Conservation (phyloP, 2,113 vertebrate genomes). For the Dendropsophus ebraccatus region DNA sequence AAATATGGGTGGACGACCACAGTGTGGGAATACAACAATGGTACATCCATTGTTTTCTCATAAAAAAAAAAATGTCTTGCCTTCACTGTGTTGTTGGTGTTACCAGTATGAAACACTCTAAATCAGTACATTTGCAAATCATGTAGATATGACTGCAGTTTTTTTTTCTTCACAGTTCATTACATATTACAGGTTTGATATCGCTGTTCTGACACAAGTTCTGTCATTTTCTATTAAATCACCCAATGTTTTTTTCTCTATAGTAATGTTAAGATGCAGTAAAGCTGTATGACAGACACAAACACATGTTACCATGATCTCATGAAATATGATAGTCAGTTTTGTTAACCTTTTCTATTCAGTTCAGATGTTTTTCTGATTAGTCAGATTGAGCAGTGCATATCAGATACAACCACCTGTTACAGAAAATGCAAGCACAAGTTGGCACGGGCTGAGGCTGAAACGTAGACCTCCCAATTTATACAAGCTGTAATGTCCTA, state of each 20-base stretch:
- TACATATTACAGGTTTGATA: too few relatives aligned
- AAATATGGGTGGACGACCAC: too few relatives aligned
- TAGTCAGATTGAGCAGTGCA: conserved; percentile 56
- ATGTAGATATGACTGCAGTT: too few relatives aligned
- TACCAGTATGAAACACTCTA: too few relatives aligned
- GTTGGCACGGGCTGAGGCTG: conserved; percentile 43
- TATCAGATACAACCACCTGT: conserved; percentile 58
- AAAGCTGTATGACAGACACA: conserved; percentile 36
- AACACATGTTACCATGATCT: conserved; percentile 51
- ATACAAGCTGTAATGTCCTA: neutral
- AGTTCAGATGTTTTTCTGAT: conserved; percentile 58
- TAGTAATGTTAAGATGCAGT: neutral
- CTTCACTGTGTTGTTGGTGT: too few relatives aligned
- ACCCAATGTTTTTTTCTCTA: neutral
- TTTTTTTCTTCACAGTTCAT: too few relatives aligned
- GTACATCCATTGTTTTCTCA: too few relatives aligned
- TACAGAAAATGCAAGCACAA: conserved; percentile 51
- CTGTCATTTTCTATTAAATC: neutral
- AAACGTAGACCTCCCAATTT: conserved; percentile 23
- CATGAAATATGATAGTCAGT: conserved; percentile 47
- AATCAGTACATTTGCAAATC: too few relatives aligned
- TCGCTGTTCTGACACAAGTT: too few relatives aligned
- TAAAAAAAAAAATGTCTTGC: too few relatives aligned
- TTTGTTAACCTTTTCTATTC: conserved; percentile 59
- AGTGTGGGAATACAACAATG: too few relatives aligned